Percentiles rank a stretch among this genome's conserved stretches.
Evolutionary conservation across 2,113 vertebrate species (phyloP).

Genomic region (Rhagologus leucostigma): DNA sequence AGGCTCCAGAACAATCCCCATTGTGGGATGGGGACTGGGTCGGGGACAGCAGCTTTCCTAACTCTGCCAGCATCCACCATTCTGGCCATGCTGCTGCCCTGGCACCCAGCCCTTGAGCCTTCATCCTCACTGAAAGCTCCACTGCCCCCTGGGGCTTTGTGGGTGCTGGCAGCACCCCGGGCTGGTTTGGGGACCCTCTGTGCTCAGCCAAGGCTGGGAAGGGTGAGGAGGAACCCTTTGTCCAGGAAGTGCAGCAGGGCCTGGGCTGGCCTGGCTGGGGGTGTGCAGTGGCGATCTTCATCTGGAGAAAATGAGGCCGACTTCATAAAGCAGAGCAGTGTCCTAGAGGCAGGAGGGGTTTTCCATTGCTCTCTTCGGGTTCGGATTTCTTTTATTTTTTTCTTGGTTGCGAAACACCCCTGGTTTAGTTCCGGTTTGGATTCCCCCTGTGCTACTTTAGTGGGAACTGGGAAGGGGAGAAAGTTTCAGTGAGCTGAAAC

Average conservation of each 20-base stretch:
- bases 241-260: rapidly evolving
- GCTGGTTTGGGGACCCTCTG: not conserved
- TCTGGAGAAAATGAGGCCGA: not conserved
- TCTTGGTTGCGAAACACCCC: not conserved
- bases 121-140: not conserved
- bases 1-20: constrained; percentile 20
- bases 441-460: not conserved
- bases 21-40: not conserved
- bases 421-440: not conserved
- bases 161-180: not conserved
- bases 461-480: not conserved
- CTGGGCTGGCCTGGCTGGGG: not conserved
- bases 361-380: rapidly evolving
- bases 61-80: not conserved
- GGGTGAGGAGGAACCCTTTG: rapidly evolving
- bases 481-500: not conserved
- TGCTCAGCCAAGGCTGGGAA: not conserved
- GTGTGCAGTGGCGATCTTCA: rapidly evolving
- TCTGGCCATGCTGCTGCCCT: rapidly evolving
- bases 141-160: rapidly evolving
- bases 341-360: not conserved
- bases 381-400: not conserved
- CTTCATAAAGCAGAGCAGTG: not conserved
- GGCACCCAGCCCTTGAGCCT: not conserved
- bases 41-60: not conserved